phyloP scores from a whole-genome alignment of 1,140 invertebrate genomes.

The Calephelis virginiensis region DNA sequence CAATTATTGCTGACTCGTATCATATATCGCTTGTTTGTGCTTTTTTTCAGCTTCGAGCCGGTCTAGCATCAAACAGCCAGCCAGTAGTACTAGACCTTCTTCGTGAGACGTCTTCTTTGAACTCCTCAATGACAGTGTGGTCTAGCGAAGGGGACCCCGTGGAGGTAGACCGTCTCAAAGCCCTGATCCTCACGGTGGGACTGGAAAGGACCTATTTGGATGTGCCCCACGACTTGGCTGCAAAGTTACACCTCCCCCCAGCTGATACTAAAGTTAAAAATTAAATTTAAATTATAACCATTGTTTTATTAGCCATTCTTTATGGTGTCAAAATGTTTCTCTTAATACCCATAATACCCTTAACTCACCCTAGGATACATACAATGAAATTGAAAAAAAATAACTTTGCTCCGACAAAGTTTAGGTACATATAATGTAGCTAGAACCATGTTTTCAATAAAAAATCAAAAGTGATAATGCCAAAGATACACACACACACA shows the following conservation, averaged over 20 bases:
- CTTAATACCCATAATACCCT: too few relatives aligned
- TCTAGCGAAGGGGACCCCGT: conserved; percentile 81
- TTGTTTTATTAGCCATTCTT: not conserved
- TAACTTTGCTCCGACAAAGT: too few relatives aligned
- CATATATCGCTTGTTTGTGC: not conserved
- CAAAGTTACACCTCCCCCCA: conserved; percentile 74
- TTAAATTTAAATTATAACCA: conserved; percentile 38
- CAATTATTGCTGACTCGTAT: too few relatives aligned
- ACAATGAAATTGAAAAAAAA: too few relatives aligned
- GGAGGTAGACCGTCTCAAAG: conserved; percentile 79
- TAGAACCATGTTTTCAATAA: too few relatives aligned
- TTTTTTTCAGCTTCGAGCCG: conserved; percentile 85
- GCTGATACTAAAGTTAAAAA: conserved; percentile 45
- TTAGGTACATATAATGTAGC: too few relatives aligned
- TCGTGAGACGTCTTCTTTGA: conserved; percentile 59
- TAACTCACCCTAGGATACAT: too few relatives aligned
- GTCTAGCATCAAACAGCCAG: conserved; percentile 83
- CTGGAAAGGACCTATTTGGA: conserved; percentile 85
- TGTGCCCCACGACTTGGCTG: conserved; percentile 80
- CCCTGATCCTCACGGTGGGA: conserved; percentile 81
- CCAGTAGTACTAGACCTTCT: conserved; percentile 77
- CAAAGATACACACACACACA: too few relatives aligned
- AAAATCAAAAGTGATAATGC: too few relatives aligned
- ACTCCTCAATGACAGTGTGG: conserved; percentile 86
- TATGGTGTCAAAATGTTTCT: not conserved